These are phyloP conservation scores for Tetragonula clypearis DNA, from an alignment of 1,140 invertebrate genomes.

Conservation along the genomic window DNA sequence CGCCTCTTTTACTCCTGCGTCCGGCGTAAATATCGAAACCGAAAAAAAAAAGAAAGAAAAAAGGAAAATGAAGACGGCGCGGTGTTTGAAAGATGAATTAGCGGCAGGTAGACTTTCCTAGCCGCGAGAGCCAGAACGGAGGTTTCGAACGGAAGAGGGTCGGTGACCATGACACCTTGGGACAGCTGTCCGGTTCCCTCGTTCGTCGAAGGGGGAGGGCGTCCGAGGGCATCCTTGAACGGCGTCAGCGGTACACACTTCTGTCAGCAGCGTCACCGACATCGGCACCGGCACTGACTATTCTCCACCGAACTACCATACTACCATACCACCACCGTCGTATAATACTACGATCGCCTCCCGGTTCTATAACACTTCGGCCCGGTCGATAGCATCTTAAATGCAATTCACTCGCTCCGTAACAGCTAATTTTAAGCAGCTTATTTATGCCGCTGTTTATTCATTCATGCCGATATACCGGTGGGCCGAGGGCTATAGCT, in stretches of 20 bases:
- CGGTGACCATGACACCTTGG: constrained; percentile 51
- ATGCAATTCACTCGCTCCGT: constrained; percentile 65
- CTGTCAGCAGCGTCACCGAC: neutral
- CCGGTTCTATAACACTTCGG: constrained; percentile 46
- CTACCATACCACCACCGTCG: no score
- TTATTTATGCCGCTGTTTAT: constrained; percentile 70
- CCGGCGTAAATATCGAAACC: no score
- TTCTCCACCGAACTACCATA: no score
- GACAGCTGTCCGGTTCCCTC: constrained; percentile 52
- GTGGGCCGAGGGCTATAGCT: constrained; percentile 48
- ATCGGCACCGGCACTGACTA: neutral
- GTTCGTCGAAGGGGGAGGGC: constrained; percentile 26
- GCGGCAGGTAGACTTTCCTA: neutral
- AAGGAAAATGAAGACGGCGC: neutral
- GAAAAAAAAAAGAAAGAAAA: no score
- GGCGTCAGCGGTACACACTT: neutral
- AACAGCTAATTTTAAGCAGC: constrained; percentile 72
- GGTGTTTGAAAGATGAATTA: neutral
- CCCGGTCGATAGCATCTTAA: constrained; percentile 68
- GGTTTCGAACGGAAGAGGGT: constrained; percentile 34
- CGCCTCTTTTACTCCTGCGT: no score
- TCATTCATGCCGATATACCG: constrained; percentile 73
- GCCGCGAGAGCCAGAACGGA: neutral
- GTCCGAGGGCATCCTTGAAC: constrained; percentile 34
- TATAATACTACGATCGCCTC: constrained; percentile 2